Evolutionary conservation across 1,140 invertebrate genomes (phyloP).

Genomic region (Acyrthosiphon pisum): DNA sequence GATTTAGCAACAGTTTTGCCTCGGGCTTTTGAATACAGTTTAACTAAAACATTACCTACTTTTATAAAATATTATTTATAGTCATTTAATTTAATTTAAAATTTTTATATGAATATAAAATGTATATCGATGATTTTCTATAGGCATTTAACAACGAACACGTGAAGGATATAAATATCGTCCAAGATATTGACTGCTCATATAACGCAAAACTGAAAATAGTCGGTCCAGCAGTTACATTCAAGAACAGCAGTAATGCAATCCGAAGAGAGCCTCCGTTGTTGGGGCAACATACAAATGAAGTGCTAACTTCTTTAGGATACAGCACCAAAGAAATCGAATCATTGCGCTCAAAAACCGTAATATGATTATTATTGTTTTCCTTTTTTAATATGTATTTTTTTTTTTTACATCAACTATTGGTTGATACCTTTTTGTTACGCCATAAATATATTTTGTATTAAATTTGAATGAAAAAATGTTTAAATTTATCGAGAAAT

Average conservation of each 20-base stretch:
- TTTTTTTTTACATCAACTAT: neutral
- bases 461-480: neutral
- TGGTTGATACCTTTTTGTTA: neutral
- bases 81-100: neutral
- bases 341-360: constrained; percentile 66
- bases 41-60: neutral
- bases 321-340: constrained; percentile 72
- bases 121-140: neutral
- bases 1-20: no score
- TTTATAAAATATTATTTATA: neutral
- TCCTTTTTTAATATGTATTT: neutral
- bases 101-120: neutral
- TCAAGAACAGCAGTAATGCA: constrained; percentile 74
- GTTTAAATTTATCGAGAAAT: neutral
- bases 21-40: neutral
- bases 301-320: constrained; percentile 78
- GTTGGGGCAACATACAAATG: constrained; percentile 85
- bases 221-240: constrained; percentile 86
- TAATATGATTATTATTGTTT: constrained; percentile 65
- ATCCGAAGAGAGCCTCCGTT: constrained; percentile 79
- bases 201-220: constrained; percentile 76
- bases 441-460: neutral
- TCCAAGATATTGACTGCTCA: constrained; percentile 79
- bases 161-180: constrained; percentile 76
- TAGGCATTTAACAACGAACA: constrained; percentile 87